Evolutionary conservation across 92 coral and sea anemone genomes (phyloP).

Genomic region (Metridium senile): DNA sequence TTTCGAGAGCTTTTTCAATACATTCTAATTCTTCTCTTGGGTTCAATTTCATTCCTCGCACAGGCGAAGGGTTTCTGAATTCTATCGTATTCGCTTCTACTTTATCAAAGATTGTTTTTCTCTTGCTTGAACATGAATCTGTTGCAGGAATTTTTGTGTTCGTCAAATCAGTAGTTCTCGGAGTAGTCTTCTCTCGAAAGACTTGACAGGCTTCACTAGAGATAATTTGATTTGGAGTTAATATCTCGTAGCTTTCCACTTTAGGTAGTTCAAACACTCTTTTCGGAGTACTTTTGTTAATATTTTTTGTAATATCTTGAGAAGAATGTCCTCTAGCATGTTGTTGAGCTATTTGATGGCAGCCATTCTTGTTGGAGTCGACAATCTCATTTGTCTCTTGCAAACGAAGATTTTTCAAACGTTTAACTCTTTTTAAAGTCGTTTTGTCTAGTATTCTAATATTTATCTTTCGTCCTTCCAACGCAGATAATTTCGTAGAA

Average conservation of each 20-base stretch:
- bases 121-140: background rate
- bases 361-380: background rate
- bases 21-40: conserved; percentile 10
- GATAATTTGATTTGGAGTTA: conserved; percentile 13
- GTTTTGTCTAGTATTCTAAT: background rate
- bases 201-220: conserved; percentile 24
- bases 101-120: conserved; percentile 1
- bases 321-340: background rate
- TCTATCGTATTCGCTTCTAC: background rate
- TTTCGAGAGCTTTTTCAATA: conserved; percentile 11
- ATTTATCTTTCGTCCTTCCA: conserved; percentile 16
- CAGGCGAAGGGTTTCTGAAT: conserved; percentile 23
- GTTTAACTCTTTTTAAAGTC: conserved; percentile 13
- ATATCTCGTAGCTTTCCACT: conserved; percentile 32
- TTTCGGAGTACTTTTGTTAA: background rate
- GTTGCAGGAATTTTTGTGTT: background rate
- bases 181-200: conserved; percentile 6
- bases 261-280: conserved; percentile 20
- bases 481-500: too few species aligned
- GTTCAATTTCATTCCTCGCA: conserved; percentile 10
- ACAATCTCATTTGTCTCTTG: background rate
- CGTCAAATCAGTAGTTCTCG: background rate
- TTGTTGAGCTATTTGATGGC: background rate
- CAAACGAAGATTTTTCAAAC: background rate
- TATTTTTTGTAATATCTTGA: background rate